phyloP scores from a whole-genome alignment of 2,888 invertebrate genomes.

The Drosophila aldrichi region DNA sequence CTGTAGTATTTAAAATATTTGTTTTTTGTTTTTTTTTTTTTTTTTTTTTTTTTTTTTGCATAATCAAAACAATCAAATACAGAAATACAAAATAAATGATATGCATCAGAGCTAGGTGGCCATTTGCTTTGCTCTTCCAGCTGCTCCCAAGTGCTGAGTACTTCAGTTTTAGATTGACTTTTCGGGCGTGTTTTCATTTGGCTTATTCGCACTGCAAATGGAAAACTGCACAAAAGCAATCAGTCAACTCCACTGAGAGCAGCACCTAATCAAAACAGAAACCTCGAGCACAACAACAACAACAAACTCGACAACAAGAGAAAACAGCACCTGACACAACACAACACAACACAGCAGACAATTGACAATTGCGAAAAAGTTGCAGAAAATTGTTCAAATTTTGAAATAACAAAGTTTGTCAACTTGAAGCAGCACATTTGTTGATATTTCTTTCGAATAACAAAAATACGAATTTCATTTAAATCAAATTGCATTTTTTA shows the following conservation, averaged over 20 bases:
- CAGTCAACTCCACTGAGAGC: slow-evolving; percentile 56
- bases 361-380: slow-evolving; percentile 18
- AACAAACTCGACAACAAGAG: slow-evolving; percentile 11
- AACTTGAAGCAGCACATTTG: neutral
- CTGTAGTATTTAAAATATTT: no score
- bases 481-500: neutral
- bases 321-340: slow-evolving; percentile 17
- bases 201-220: slow-evolving; percentile 8
- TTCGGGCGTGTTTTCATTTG: slow-evolving; percentile 9
- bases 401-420: slow-evolving; percentile 7
- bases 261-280: slow-evolving; percentile 54
- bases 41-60: no score
- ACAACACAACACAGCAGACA: slow-evolving; percentile 23
- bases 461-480: neutral
- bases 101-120: neutral
- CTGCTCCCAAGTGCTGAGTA: neutral
- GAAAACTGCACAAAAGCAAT: slow-evolving; percentile 58
- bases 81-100: neutral
- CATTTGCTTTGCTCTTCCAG: neutral
- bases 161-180: slow-evolving; percentile 10
- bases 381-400: slow-evolving; percentile 5
- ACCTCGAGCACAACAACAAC: slow-evolving; percentile 37
- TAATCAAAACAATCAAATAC: no score
- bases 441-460: neutral
- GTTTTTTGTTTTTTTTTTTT: no score